These are phyloP conservation scores for Colossoma macropomum DNA, from an alignment of 2,113 vertebrate genomes.

Conservation along the genomic window DNA sequence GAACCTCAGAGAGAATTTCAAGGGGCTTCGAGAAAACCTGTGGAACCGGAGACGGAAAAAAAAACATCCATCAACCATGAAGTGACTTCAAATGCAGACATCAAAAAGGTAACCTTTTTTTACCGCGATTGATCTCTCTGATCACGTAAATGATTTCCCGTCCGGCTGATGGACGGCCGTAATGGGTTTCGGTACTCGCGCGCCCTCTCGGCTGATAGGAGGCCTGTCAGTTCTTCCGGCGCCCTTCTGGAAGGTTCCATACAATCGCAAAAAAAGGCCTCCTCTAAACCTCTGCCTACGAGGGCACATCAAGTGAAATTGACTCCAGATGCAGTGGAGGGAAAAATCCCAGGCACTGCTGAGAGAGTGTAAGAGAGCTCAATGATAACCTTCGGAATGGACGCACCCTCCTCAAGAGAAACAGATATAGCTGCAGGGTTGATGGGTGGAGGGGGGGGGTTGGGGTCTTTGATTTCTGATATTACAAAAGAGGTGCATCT, in stretches of 20 bases:
- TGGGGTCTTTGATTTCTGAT: not conserved
- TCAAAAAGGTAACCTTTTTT: slow-evolving; percentile 66
- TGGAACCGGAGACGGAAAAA: slow-evolving; percentile 19
- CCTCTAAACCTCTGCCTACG: slow-evolving; percentile 49
- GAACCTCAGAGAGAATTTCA: slow-evolving; percentile 64
- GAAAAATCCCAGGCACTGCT: slow-evolving; percentile 54
- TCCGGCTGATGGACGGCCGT: slow-evolving; percentile 61
- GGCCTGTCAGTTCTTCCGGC: slow-evolving; percentile 56
- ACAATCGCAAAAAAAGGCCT: slow-evolving; percentile 56
- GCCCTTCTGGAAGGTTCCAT: slow-evolving; percentile 58
- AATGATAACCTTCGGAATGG: slow-evolving; percentile 3
- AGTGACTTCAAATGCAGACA: slow-evolving; percentile 72
- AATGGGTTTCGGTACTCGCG: slow-evolving; percentile 62
- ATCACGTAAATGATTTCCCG: slow-evolving; percentile 72
- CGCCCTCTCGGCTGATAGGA: slow-evolving; percentile 56
- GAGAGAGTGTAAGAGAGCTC: slow-evolving; percentile 30
- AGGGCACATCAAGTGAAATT: slow-evolving; percentile 59
- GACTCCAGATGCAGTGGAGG: slow-evolving; percentile 61
- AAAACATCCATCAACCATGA: slow-evolving; percentile 69
- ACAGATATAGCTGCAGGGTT: not conserved
- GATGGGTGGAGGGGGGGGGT: not conserved
- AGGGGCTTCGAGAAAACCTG: slow-evolving; percentile 67
- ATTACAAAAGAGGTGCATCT: not conserved
- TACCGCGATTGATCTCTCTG: slow-evolving; percentile 70
- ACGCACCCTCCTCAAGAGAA: slow-evolving; percentile 9